Base-by-base conservation (phyloP, 1,140 invertebrate species). In the Heliconius melpomene region DNA sequence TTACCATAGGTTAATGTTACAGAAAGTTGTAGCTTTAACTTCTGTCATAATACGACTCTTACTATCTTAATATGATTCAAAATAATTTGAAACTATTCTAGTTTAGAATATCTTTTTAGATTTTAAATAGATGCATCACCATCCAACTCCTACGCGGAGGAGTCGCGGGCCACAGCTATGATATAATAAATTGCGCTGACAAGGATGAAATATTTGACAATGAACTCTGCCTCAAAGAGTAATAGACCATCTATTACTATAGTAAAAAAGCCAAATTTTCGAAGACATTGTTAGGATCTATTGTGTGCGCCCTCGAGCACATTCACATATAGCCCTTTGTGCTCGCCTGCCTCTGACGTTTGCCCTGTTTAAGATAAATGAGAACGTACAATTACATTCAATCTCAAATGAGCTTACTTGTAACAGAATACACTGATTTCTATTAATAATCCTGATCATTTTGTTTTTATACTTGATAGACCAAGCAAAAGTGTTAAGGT, bases 341-440 rank as follows among this genome's bases (percentile, higher is more conserved):
- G 74, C 72, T 66, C 78, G 79, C 79, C 79, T 86, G 84, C 78
- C 75, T 78, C 82, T 86, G 85, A 86, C 85, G 83, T 86, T 83
- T 84, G 85, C 78, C 78, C 83, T 79, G 82, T 79, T 79, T 82
- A 79, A 86, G 85, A 86, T 86, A 85, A 86, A 86, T 86, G 85
- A 75, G 82, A 75, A 78, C 79, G 80, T 84, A 84, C 79, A 81
- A 84, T 85, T 85, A 86, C 82, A 85, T 86, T 85, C 85, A 85
- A 83, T 86, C 81, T 82, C 78, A 78, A 81, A 78, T 77, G 79
- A 81, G 74, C 77, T 78, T 81, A 81, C 73, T 81, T 81, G 71
- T 72, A 66, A 66, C 60, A 26, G 60, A 66, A 29, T 66, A 66
- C 2, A 29, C 60, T 0, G 26, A 29, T 66, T 66, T 66, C 60